phyloP scores from a whole-genome alignment of 2,888 invertebrate genomes.

The Troides helena region DNA sequence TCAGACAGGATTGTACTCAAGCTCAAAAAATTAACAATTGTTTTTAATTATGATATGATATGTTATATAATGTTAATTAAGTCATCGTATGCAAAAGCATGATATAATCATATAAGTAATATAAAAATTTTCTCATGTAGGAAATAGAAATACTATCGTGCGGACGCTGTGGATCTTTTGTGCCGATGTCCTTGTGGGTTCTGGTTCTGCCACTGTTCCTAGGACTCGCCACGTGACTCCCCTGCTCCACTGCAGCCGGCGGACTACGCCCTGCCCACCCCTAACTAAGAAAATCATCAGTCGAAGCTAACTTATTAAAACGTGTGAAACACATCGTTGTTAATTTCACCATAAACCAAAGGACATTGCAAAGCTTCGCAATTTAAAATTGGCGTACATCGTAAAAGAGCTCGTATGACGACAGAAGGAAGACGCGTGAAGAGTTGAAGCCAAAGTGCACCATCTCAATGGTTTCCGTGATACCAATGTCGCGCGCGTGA shows the following conservation, averaged over 20 bases:
- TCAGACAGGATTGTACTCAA: no score
- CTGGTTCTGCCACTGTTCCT: slow-evolving; percentile 49
- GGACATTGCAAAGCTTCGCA: slow-evolving; percentile 44
- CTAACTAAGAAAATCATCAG: slow-evolving; percentile 30
- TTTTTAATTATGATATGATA: no score
- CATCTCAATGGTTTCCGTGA: slow-evolving; percentile 11
- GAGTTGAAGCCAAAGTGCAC: slow-evolving; percentile 38
- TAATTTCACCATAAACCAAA: slow-evolving; percentile 34
- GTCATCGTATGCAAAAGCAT: no score
- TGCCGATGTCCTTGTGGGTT: slow-evolving; percentile 44
- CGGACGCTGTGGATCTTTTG: slow-evolving; percentile 67
- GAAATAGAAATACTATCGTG: slow-evolving; percentile 84
- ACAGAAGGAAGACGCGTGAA: slow-evolving; percentile 48
- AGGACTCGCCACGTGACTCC: slow-evolving; percentile 66
- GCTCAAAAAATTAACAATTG: neutral
- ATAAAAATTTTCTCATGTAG: slow-evolving; percentile 48
- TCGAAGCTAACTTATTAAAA: slow-evolving; percentile 19
- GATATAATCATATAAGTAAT: no score
- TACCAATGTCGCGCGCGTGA: slow-evolving; percentile 37
- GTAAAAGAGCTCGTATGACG: slow-evolving; percentile 48
- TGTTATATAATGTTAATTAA: no score
- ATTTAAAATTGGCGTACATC: slow-evolving; percentile 38
- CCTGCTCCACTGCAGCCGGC: slow-evolving; percentile 34
- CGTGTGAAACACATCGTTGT: slow-evolving; percentile 26
- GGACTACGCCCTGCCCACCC: slow-evolving; percentile 33